Evolutionary conservation across 2,888 invertebrate genomes (phyloP).

Genomic region (Drosophila bunnanda): DNA sequence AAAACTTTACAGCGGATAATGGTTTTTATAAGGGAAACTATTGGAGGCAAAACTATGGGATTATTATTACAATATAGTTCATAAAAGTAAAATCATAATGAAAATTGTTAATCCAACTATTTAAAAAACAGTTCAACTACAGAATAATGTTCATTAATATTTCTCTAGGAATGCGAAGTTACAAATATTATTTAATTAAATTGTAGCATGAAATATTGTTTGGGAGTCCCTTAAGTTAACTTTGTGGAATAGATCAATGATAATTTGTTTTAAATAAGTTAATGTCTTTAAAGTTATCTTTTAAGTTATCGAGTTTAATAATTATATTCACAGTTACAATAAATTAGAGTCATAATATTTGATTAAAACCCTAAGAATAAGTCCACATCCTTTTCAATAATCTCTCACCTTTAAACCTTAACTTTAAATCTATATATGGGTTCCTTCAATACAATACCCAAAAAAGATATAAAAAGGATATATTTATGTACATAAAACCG

Average conservation of each 20-base stretch:
- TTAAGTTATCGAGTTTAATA: background rate
- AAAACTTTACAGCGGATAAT: conserved; percentile 5
- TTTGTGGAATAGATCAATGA: no score
- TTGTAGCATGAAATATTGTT: no score
- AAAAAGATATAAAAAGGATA: conserved; percentile 34
- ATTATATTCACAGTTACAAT: background rate
- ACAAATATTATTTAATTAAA: no score
- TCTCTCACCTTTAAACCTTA: background rate
- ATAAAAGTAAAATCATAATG: no score
- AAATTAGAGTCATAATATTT: background rate
- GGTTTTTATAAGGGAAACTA: background rate
- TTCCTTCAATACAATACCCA: background rate
- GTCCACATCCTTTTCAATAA: background rate
- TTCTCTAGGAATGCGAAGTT: background rate
- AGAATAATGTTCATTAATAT: no score
- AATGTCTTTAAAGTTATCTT: no score
- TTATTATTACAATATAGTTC: no score
- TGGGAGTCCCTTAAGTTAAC: no score
- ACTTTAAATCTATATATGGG: background rate
- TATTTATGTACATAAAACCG: conserved; percentile 36
- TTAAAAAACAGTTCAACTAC: background rate
- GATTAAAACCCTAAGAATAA: background rate
- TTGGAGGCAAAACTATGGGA: background rate
- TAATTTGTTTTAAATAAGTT: no score
- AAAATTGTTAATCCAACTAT: no score